Evolutionary conservation across 2,888 invertebrate genomes (phyloP).

Genomic region (Megaustenia siamemsis): DNA sequence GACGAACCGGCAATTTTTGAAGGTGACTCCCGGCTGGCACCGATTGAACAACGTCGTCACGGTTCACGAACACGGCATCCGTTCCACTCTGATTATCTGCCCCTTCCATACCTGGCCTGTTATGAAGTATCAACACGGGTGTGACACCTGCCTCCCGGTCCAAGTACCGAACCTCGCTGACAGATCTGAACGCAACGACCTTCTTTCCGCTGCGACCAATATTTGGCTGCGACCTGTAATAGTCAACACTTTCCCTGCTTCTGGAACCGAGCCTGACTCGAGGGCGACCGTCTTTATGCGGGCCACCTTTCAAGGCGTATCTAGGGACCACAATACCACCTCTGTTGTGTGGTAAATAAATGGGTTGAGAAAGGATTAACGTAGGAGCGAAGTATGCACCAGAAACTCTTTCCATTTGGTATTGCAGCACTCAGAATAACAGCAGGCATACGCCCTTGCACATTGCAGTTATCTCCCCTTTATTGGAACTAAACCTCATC

Average conservation of each 20-base stretch:
- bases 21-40: not conserved
- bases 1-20: not conserved
- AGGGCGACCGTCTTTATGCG: slow-evolving; percentile 10
- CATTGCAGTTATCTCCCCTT: too few species aligned
- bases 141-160: too few species aligned
- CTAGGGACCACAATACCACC: not conserved
- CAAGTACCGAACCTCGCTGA: not conserved
- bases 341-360: not conserved
- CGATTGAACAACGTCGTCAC: not conserved
- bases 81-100: not conserved
- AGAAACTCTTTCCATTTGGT: not conserved
- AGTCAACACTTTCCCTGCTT: not conserved
- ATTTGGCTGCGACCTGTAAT: not conserved
- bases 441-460: not conserved
- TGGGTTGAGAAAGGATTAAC: not conserved
- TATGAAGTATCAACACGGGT: slow-evolving; percentile 30
- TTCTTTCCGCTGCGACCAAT: not conserved
- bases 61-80: not conserved
- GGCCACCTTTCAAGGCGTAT: not conserved
- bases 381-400: not conserved
- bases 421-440: not conserved
- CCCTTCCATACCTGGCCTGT: not conserved
- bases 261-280: not conserved
- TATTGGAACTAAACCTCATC: too few species aligned
- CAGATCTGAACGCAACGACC: not conserved